phyloP scores from a whole-genome alignment of 92 coral and sea anemone genomes.

The Anthopleura xanthogrammica region DNA sequence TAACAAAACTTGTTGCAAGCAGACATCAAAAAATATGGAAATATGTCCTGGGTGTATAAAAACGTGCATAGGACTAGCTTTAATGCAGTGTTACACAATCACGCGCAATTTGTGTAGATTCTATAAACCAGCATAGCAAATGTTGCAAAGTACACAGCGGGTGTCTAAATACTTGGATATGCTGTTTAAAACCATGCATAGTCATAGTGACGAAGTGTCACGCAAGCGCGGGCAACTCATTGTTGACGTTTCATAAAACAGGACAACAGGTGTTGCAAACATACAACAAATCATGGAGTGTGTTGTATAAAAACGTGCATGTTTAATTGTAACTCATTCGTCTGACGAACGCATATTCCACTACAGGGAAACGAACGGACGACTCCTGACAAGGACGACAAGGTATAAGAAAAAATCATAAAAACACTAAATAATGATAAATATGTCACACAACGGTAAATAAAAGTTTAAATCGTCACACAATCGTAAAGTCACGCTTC shows the following conservation, averaged over 20 bases:
- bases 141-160: too few species aligned
- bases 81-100: too few species aligned
- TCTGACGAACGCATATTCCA: conserved; percentile 15
- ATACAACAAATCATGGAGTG: not conserved
- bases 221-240: not conserved
- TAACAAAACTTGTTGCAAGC: too few species aligned
- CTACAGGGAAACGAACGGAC: conserved; percentile 28
- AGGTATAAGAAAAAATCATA: conserved; percentile 27
- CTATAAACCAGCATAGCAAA: too few species aligned
- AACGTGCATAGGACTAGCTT: too few species aligned
- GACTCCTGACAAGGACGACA: conserved; percentile 37
- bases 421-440: not conserved
- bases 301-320: not conserved
- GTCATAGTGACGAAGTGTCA: not conserved
- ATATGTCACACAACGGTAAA: conserved; percentile 10
- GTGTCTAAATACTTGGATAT: too few species aligned
- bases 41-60: too few species aligned
- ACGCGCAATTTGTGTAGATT: too few species aligned
- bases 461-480: not conserved
- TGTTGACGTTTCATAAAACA: not conserved
- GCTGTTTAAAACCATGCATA: not conserved
- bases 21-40: too few species aligned
- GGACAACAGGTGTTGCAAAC: not conserved
- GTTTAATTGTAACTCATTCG: not conserved
- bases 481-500: not conserved